Base-by-base conservation (phyloP, 2,113 vertebrate species). In the Anarrhichthys ocellatus region DNA sequence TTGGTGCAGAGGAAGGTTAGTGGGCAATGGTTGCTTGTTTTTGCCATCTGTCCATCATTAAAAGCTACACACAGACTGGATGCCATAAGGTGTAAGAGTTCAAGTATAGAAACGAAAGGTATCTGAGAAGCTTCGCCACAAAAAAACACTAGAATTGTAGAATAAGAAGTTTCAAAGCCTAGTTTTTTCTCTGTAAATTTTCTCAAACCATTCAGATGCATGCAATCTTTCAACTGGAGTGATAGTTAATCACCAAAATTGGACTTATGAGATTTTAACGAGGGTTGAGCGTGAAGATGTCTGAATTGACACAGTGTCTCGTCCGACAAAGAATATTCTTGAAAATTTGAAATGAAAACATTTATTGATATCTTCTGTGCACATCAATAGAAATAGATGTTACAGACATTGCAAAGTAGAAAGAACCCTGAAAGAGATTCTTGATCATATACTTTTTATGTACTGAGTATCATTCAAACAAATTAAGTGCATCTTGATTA, bases 321-420 rank as follows among this genome's bases (percentile, higher is more conserved):
- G 11, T 32, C 13, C 0, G 1, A 61, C n/a, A 64, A 71, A 15
- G 3, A 80, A 54, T 42, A 65, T 2, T 48, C 27, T 58, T 22
- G 24, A 29, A 22, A 29, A 24, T 32, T 64, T 80, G 36, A 70
- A 48, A 70, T 74, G 42, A 63, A 80, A 56, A 44, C 6, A 4
- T 80, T 80, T 84, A 80, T 75, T 84, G 22, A 54, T 24, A 32
- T 27, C 0, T 15, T 24, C 2, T 40, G 2, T 63, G 17, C 17
- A 50, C 24, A 32, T n/a, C n/a, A 9, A 38, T 7, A 29, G 20
- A 58, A 34, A 58, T 9, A 4, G 7, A 4, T 1, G 27, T 24
- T 27, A 48, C 27, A 69, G 20, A 0, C 6, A 3, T 58, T 32
- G 17, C 18, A 67, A 32, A 56, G 24, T 17, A 9, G 40, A 56